Percentiles rank a stretch among this genome's conserved stretches.
phyloP scores from a whole-genome alignment of 2,113 vertebrate genomes.

The Theristicus caerulescens region DNA sequence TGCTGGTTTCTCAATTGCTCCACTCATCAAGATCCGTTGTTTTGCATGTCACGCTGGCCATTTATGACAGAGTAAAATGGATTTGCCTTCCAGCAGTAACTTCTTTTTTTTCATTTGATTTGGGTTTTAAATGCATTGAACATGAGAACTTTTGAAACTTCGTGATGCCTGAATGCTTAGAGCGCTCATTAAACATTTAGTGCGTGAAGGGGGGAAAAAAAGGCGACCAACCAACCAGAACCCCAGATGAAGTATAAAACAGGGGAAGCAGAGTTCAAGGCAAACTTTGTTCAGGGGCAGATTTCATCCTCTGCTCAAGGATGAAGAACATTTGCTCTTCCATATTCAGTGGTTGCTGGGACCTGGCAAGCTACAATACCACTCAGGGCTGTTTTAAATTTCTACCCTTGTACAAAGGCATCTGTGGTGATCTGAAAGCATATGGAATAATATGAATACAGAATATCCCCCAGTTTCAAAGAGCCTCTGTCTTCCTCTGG shows the following conservation, averaged over 20 bases:
- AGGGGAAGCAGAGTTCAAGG: background rate
- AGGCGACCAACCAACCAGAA: background rate
- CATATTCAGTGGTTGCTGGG: background rate
- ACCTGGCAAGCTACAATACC: background rate
- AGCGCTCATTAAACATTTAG: constrained; percentile 28
- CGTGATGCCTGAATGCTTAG: background rate
- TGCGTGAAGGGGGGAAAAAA: accelerated
- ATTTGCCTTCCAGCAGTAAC: background rate
- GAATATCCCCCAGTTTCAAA: background rate
- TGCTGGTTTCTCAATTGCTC: background rate
- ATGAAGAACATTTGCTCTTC: background rate
- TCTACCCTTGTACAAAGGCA: background rate
- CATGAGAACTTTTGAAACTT: background rate
- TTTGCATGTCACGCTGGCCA: background rate
- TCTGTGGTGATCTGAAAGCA: background rate
- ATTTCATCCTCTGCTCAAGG: background rate
- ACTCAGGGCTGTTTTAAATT: background rate
- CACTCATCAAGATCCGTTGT: background rate
- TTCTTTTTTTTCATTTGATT: background rate
- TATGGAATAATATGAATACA: background rate
- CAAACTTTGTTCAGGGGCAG: background rate
- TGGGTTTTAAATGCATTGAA: background rate
- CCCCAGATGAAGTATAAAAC: background rate
- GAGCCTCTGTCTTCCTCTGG: background rate
- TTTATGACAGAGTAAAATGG: background rate